A percentile compares a stretch with the other conserved stretches of the same genome.
Conservation (phyloP, 1,140 invertebrate species). For the Propsilocerus akamusi region DNA sequence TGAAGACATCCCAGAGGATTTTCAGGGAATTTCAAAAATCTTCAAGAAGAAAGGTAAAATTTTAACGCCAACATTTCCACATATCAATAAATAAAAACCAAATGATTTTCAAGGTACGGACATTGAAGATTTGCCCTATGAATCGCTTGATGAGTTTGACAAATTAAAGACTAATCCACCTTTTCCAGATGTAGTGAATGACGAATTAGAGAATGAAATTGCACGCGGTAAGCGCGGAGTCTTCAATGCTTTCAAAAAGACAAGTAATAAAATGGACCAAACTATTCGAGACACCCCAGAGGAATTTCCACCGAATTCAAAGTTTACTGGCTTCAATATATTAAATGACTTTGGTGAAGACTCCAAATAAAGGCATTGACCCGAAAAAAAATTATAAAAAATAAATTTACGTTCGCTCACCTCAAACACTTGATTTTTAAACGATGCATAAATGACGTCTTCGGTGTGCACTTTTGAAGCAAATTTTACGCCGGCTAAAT, state of each 20-base stretch:
- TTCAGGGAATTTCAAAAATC: too few species aligned
- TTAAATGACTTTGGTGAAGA: background rate
- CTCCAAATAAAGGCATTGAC: background rate
- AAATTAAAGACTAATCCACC: background rate
- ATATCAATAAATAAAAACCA: too few species aligned
- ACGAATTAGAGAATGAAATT: background rate
- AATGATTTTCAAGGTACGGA: too few species aligned
- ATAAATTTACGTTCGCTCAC: background rate
- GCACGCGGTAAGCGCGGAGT: background rate
- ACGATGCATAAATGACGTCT: conserved; percentile 72
- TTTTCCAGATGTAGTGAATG: background rate
- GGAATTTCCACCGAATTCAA: too few species aligned
- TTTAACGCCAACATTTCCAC: too few species aligned
- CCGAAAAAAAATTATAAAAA: background rate
- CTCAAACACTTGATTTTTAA: conserved; percentile 72
- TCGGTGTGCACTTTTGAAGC: conserved; percentile 51
- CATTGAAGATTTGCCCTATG: too few species aligned
- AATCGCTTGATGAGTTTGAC: too few species aligned
- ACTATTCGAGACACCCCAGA: background rate
- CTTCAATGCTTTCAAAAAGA: background rate
- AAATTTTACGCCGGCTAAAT: conserved; percentile 67
- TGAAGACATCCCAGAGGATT: too few species aligned
- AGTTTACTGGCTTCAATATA: background rate
- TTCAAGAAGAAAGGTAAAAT: too few species aligned
- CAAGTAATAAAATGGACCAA: background rate